These are phyloP conservation scores for Anolis apletophallus DNA, from an alignment of 2,797 vertebrate genomes.

Conservation along the genomic window DNA sequence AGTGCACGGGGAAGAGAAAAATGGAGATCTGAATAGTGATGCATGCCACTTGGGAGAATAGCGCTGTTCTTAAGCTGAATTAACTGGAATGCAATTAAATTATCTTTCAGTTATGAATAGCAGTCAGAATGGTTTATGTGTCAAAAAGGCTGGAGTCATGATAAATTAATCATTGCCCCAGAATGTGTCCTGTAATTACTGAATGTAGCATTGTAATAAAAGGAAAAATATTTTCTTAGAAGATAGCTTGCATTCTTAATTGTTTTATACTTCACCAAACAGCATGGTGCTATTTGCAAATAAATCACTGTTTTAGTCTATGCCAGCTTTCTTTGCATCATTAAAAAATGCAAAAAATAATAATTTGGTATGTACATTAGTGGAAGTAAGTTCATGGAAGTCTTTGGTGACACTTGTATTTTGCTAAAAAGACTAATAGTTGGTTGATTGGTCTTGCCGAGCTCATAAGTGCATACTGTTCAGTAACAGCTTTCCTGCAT, in stretches of 20 bases:
- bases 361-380: not conserved
- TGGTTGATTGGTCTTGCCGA: not conserved
- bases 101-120: not conserved
- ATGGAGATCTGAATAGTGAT: not conserved
- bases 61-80: not conserved
- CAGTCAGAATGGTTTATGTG: not conserved
- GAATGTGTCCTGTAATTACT: not conserved
- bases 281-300: not conserved
- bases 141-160: not conserved
- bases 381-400: not conserved
- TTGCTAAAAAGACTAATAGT: not conserved
- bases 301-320: not conserved
- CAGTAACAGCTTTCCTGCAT: not conserved
- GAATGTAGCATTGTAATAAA: not conserved
- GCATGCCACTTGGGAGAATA: not conserved
- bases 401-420: not conserved
- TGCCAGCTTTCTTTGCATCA: not conserved
- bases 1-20: not conserved
- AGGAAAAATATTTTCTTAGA: not conserved
- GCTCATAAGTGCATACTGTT: not conserved
- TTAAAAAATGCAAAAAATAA: slow-evolving; percentile 6
- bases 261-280: not conserved
- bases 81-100: not conserved
- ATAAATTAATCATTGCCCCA: not conserved
- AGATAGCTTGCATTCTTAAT: not conserved